These are phyloP conservation scores for Haemorhous mexicanus DNA, from an alignment of 2,113 vertebrate genomes.

Conservation along the genomic window DNA sequence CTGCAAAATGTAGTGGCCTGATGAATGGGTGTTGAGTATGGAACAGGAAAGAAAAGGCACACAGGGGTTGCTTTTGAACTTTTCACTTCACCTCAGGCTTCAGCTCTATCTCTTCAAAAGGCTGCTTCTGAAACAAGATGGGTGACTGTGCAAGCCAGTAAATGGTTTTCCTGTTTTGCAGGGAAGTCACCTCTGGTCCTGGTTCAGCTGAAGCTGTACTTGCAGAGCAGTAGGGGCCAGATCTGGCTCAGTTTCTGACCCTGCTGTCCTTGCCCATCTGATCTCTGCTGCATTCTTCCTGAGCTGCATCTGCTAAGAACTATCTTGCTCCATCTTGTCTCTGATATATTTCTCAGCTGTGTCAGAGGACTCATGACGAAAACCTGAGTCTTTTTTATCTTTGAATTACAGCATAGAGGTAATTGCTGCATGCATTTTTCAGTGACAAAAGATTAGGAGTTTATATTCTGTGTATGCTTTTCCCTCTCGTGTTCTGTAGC, in stretches of 20 bases:
- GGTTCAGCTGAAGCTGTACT: not conserved
- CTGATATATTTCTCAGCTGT: not conserved
- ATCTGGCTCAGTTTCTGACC: not conserved
- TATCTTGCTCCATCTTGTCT: not conserved
- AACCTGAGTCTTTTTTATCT: not conserved
- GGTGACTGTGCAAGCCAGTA: accelerated
- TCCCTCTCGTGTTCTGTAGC: not conserved
- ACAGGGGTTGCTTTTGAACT: not conserved
- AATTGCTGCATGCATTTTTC: not conserved
- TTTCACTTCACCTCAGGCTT: not conserved
- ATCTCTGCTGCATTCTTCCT: not conserved
- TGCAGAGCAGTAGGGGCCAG: not conserved
- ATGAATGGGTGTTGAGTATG: not conserved
- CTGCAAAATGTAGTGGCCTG: not conserved
- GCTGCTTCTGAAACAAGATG: not conserved
- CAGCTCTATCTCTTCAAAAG: not conserved
- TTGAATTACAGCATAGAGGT: not conserved
- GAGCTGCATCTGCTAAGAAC: not conserved
- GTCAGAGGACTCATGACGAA: not conserved
- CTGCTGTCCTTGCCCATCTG: not conserved
- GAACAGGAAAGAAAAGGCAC: not conserved
- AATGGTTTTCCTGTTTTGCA: not conserved
- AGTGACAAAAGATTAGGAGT: not conserved
- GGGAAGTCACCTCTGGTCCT: not conserved
- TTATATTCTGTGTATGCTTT: not conserved